These are phyloP conservation scores for Scopus umbretta DNA, from an alignment of 2,113 vertebrate genomes.

Conservation along the genomic window DNA sequence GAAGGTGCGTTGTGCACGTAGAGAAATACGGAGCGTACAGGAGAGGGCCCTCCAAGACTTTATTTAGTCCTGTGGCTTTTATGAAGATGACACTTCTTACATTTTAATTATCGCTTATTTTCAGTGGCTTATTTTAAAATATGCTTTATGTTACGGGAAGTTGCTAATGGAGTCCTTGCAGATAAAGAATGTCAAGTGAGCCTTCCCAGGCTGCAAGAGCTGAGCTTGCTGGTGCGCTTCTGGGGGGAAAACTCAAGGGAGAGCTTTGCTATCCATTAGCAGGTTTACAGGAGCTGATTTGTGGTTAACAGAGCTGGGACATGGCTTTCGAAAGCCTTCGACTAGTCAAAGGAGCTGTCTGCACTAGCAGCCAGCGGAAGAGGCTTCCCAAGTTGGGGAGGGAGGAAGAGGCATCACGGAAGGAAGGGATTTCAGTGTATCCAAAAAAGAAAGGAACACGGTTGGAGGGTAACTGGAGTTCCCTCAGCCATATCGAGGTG, in stretches of 20 bases:
- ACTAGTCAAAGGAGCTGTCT: neutral
- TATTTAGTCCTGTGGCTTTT: slow-evolving; percentile 55
- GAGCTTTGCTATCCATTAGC: neutral
- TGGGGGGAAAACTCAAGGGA: neutral
- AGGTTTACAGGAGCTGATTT: neutral
- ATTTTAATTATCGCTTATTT: slow-evolving; percentile 40
- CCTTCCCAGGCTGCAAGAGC: neutral
- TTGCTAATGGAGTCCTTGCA: slow-evolving; percentile 36
- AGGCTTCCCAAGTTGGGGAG: neutral
- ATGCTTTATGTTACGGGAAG: neutral
- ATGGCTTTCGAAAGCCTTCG: neutral
- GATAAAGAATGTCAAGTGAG: neutral
- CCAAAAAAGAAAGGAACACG: neutral
- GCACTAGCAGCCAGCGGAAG: neutral
- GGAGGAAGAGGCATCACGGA: neutral
- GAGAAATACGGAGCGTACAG: slow-evolving; percentile 56
- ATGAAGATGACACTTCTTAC: slow-evolving; percentile 61
- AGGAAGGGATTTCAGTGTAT: neutral
- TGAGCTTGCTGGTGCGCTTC: neutral
- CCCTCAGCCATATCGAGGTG: too few species aligned
- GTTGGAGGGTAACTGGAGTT: neutral
- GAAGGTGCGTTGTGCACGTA: neutral
- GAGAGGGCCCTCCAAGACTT: slow-evolving; percentile 72
- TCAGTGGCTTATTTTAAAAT: neutral
- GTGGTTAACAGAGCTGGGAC: neutral